These are phyloP conservation scores for Rhinophrynus dorsalis DNA, from an alignment of 2,797 vertebrate genomes.

Conservation along the genomic window DNA sequence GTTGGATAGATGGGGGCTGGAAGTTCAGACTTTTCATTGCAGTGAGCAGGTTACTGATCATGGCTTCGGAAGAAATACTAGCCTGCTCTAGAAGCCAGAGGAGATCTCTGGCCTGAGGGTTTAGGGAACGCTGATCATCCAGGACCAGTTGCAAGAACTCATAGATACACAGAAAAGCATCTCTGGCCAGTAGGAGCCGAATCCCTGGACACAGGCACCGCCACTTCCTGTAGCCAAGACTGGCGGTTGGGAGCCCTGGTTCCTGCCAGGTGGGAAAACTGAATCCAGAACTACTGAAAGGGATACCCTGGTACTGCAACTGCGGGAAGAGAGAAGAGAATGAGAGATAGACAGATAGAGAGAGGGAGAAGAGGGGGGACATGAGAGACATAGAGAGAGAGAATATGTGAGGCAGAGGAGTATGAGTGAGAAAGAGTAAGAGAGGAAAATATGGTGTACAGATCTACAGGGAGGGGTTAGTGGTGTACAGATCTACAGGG, in stretches of 20 bases:
- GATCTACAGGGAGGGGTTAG: too few relatives aligned
- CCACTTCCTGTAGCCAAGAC: constrained; percentile 54
- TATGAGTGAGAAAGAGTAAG: too few relatives aligned
- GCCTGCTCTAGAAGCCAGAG: constrained; percentile 50
- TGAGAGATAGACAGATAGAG: constrained; percentile 8
- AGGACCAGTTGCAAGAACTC: constrained; percentile 60
- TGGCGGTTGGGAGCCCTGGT: constrained; percentile 50
- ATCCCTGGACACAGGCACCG: constrained; percentile 48
- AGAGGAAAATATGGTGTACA: too few relatives aligned
- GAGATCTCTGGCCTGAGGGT: constrained; percentile 50
- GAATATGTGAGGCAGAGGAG: too few relatives aligned
- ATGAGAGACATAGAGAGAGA: too few relatives aligned
- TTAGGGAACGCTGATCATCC: constrained; percentile 56
- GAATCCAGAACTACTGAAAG: constrained; percentile 60
- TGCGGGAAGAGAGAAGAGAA: constrained; percentile 16
- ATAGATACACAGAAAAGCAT: constrained; percentile 54
- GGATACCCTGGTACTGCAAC: constrained; percentile 59
- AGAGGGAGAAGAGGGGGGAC: too few relatives aligned
- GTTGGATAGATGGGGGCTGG: constrained; percentile 25
- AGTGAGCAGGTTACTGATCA: constrained; percentile 56
- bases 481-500: too few relatives aligned
- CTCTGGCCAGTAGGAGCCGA: constrained; percentile 45
- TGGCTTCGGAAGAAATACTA: constrained; percentile 53
- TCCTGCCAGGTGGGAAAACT: constrained; percentile 49
- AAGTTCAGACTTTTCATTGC: constrained; percentile 54